Base-by-base conservation (phyloP, 2,113 vertebrate genomes). In the Syngnathus floridae region DNA sequence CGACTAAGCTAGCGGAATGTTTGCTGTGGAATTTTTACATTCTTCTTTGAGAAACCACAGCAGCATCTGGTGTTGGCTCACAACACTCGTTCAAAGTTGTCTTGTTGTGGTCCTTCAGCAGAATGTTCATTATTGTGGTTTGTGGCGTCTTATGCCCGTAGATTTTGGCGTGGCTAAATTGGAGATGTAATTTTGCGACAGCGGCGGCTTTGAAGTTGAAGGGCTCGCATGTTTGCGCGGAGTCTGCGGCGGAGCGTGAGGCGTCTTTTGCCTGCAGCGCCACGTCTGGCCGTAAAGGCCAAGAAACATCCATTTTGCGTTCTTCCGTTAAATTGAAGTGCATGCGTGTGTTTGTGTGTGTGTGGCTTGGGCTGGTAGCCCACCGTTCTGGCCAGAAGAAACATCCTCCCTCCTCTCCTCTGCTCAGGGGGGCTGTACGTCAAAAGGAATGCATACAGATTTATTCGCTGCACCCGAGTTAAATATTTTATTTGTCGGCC, bases 391-490 rank as follows among this genome's bases (percentile, higher is more conserved):
- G 72, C 57, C 77, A 70, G 48, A 65, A 65, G 71, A 12, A 4
- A 67, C 51, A 54, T 54, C 58, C 74, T 71, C 57, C 40, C 59
- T 37, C 67, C 26, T 66, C 46, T 51, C 73, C 14, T 45, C 43
- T 45, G 74, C 73, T 58, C 14, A 69, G 22, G 78, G 76, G 79
- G 80, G 57, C 57, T 14, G 11, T 66, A 64, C 66, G 62, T 71
- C 68, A 76, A 64, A 56, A 75, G 56, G 62, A 80, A 84, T 69
- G 72, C 62, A 62, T 66, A 4, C 67, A 64, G 70, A 59, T 86
- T 86, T 81, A 80, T 74, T 54, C 59, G 74, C 48, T n/a, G 26
- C 14, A 13, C 67, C 21, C 66, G 67, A 67, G 60, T 69, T 64
- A 40, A 17, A 38, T 43, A 71, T 77, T 62, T 72, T 65, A 49